Evolutionary conservation across 2,888 invertebrate species (phyloP).

Genomic region (Linnaemya vulpina): DNA sequence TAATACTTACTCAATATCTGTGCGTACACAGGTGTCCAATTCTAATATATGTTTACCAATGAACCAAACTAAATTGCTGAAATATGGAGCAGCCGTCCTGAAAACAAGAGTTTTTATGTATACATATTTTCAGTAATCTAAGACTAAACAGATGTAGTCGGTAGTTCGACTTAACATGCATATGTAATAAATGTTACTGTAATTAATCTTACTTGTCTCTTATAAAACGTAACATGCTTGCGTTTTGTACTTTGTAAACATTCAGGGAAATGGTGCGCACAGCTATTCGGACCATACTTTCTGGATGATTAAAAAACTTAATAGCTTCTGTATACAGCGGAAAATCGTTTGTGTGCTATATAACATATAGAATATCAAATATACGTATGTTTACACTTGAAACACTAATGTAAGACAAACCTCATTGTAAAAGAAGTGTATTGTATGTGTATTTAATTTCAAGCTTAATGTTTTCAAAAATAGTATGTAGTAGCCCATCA

Average conservation of each 20-base stretch:
- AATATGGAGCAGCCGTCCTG: slow-evolving; percentile 98
- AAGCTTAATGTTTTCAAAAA: slow-evolving; percentile 99
- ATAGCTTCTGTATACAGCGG: slow-evolving; percentile 99
- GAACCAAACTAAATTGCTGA: slow-evolving; percentile 99
- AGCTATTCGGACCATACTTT: slow-evolving; percentile 99
- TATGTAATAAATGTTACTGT: not conserved
- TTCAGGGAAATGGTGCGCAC: slow-evolving; percentile 98
- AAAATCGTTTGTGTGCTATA: slow-evolving; percentile 97
- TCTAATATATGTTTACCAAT: slow-evolving; percentile 99
- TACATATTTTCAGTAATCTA: no score
- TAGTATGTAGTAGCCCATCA: slow-evolving; percentile 99
- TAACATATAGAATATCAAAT: not conserved
- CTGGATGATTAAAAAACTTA: slow-evolving; percentile 99
- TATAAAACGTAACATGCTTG: slow-evolving; percentile 97
- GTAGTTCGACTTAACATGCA: not conserved
- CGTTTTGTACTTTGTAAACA: slow-evolving; percentile 97
- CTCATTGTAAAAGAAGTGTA: slow-evolving; percentile 99
- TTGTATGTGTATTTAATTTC: slow-evolving; percentile 98
- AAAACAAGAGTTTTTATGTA: not conserved
- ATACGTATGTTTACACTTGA: not conserved
- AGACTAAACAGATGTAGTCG: no score
- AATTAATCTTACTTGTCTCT: slow-evolving; percentile 87
- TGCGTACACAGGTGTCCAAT: slow-evolving; percentile 95
- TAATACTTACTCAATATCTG: slow-evolving; percentile 93
- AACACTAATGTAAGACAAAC: slow-evolving; percentile 78